Evolutionary conservation across 2,888 invertebrate species (phyloP).

Genomic region (Epinotia nisella): DNA sequence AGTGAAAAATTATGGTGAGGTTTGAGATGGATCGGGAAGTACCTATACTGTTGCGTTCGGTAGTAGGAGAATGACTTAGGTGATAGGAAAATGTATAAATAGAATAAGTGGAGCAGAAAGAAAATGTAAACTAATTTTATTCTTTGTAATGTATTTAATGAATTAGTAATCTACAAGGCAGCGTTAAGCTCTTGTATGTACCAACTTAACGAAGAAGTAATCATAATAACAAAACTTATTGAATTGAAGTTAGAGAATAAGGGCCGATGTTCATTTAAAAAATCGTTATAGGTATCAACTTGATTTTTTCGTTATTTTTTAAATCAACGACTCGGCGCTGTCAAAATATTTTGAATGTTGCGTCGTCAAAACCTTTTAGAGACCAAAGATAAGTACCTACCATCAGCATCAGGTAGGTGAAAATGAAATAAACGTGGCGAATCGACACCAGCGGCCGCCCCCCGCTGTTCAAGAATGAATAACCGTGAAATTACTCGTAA

Average conservation of each 20-base stretch:
- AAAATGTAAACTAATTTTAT: too few species aligned
- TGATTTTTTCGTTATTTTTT: not conserved
- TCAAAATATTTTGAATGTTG: constrained; percentile 16
- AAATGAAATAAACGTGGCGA: constrained; percentile 39
- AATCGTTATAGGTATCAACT: not conserved
- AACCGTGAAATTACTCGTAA: constrained; percentile 45
- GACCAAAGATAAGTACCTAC: constrained; percentile 6
- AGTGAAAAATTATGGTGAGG: constrained; percentile 25
- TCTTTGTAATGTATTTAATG: too few species aligned
- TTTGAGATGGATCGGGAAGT: not conserved
- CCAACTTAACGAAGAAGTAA: not conserved
- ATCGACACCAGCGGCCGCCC: constrained; percentile 36
- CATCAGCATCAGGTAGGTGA: constrained; percentile 36
- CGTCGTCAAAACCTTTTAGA: constrained; percentile 12
- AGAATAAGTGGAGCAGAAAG: too few species aligned
- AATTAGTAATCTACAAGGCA: not conserved
- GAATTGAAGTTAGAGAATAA: not conserved
- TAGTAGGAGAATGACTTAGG: not conserved
- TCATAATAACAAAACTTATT: not conserved
- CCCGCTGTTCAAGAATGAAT: constrained; percentile 43
- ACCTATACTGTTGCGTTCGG: not conserved
- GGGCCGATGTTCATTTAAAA: not conserved
- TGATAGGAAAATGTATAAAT: not conserved
- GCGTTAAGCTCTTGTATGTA: not conserved
- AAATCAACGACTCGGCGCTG: not conserved